Conservation (phyloP, 2,797 vertebrate genomes). For the Lacerta viridis region DNA sequence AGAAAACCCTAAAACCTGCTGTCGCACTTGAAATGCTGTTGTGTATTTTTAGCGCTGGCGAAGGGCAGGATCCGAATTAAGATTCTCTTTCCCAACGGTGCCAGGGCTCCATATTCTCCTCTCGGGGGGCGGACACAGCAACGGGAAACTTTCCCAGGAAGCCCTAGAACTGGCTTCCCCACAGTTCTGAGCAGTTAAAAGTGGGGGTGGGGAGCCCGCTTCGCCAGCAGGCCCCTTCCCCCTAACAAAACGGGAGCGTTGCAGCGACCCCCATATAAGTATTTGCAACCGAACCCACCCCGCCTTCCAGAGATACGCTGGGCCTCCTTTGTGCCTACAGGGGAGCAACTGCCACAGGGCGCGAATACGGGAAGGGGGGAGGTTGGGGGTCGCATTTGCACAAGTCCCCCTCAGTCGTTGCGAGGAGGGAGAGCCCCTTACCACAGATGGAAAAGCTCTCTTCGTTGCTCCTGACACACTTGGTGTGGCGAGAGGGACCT, state of each 20-base stretch:
- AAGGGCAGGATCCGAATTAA: neutral
- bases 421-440: too few species aligned
- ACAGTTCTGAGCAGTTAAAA: too few species aligned
- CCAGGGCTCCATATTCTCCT: neutral
- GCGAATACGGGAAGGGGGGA: too few species aligned
- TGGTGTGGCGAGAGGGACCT: neutral
- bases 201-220: neutral
- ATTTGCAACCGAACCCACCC: neutral
- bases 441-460: too few species aligned
- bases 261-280: neutral
- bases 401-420: too few species aligned
- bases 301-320: too few species aligned
- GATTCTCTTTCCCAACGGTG: neutral
- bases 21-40: too few species aligned
- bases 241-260: too few species aligned
- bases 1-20: neutral
- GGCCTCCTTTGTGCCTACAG: neutral
- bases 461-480: too few species aligned
- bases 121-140: neutral
- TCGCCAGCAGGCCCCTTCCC: neutral
- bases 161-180: neutral
- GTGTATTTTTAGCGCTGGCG: too few species aligned
- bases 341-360: neutral
- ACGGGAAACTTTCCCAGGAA: neutral
- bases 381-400: too few species aligned